A percentile compares a stretch with the other conserved stretches of the same genome.
phyloP scores from a whole-genome alignment of 2,888 invertebrate genomes.

The Acrocyrtus sp. region DNA sequence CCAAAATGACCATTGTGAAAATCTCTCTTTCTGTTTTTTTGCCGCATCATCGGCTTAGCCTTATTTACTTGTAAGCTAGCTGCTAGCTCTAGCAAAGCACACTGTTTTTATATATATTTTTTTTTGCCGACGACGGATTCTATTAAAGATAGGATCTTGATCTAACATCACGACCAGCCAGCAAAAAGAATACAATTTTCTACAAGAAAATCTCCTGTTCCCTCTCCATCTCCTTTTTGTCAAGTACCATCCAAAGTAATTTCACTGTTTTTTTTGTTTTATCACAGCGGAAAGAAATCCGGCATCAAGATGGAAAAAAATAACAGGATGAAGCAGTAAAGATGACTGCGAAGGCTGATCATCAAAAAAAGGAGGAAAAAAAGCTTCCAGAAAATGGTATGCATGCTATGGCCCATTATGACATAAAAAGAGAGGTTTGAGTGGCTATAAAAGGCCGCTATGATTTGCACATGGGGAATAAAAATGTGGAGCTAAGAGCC shows the following conservation, averaged over 20 bases:
- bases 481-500: slow-evolving; percentile 61
- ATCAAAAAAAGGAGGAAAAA: neutral
- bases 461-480: slow-evolving; percentile 62
- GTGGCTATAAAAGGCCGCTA: slow-evolving; percentile 53
- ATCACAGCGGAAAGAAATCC: neutral
- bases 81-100: neutral
- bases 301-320: slow-evolving; percentile 7
- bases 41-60: slow-evolving; percentile 1
- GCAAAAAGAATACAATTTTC: neutral
- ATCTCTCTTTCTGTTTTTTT: slow-evolving; percentile 21
- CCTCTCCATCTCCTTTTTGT: neutral
- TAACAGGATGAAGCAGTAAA: too few relatives aligned
- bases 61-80: slow-evolving; percentile 21
- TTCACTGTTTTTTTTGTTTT: slow-evolving; percentile 4
- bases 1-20: slow-evolving; percentile 54
- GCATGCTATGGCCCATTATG: slow-evolving; percentile 17
- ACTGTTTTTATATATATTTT: neutral
- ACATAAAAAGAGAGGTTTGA: slow-evolving; percentile 27
- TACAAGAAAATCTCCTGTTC: neutral
- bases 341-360: neutral
- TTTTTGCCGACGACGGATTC: slow-evolving; percentile 6
- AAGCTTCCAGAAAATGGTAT: slow-evolving; percentile 6
- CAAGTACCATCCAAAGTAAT: neutral
- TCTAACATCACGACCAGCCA: neutral
- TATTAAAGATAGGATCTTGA: neutral